These are phyloP conservation scores for Drosophila tristis DNA, from an alignment of 1,140 invertebrate species.

Conservation along the genomic window DNA sequence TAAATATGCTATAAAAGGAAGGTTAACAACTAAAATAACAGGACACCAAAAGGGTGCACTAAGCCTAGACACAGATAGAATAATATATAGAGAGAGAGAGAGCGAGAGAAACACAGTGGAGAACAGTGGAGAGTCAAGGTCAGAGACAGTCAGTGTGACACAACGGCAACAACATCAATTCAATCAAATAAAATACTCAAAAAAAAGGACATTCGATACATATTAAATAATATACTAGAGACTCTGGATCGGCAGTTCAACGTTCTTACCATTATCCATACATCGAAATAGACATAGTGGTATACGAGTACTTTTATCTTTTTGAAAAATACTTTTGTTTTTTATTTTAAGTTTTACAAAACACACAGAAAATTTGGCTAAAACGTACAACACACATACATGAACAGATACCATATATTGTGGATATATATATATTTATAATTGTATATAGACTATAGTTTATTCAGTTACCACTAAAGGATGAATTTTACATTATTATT, in stretches of 20 bases:
- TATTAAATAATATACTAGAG: constrained; percentile 15
- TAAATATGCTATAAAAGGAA: constrained; percentile 40
- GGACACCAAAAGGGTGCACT: constrained; percentile 27
- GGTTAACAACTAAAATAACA: constrained; percentile 23
- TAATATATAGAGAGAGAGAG: constrained; percentile 19
- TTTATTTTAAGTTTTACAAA: constrained; percentile 67
- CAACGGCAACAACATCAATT: constrained; percentile 51
- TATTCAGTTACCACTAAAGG: constrained; percentile 67
- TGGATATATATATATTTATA: constrained; percentile 37
- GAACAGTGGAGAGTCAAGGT: constrained; percentile 56
- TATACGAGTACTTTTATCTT: constrained; percentile 57
- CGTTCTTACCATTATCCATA: constrained; percentile 44
- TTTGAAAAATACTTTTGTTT: constrained; percentile 65
- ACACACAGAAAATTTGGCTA: constrained; percentile 79
- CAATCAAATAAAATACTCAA: not conserved
- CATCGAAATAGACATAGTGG: constrained; percentile 35
- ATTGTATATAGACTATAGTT: constrained; percentile 59
- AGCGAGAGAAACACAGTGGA: constrained; percentile 25
- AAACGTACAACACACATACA: constrained; percentile 76
- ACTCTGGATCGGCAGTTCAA: constrained; percentile 48
- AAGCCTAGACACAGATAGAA: constrained; percentile 17
- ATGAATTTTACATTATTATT: constrained; percentile 61
- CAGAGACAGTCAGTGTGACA: constrained; percentile 41
- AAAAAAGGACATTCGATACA: constrained; percentile 30
- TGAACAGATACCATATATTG: constrained; percentile 61